These are phyloP conservation scores for Apomyelois bistriatella DNA, from an alignment of 2,888 invertebrate genomes.

Conservation along the genomic window DNA sequence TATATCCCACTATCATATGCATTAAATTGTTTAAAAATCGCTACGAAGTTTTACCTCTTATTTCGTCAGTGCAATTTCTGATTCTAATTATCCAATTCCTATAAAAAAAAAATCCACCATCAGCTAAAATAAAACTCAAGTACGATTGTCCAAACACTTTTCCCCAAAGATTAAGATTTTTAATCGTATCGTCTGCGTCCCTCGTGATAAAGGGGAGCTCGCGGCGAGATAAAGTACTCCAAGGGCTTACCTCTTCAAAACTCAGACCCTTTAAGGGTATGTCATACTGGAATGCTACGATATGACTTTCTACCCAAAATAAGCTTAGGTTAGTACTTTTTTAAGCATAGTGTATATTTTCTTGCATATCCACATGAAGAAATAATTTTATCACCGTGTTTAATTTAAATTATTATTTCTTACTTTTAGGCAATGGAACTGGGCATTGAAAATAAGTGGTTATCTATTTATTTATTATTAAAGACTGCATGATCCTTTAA, in stretches of 20 bases:
- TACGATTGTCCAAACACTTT: slow-evolving; percentile 32
- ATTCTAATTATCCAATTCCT: neutral
- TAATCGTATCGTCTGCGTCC: slow-evolving; percentile 59
- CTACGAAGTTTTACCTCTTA: too few species aligned
- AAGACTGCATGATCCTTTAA: too few species aligned
- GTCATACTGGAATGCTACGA: slow-evolving; percentile 5
- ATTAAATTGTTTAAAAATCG: too few species aligned
- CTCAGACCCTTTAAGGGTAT: slow-evolving; percentile 45
- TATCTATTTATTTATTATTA: too few species aligned
- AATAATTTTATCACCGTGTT: too few species aligned
- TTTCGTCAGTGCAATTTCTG: too few species aligned
- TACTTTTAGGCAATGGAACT: too few species aligned
- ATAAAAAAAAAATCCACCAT: neutral
- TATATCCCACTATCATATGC: too few species aligned
- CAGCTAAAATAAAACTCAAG: slow-evolving; percentile 29
- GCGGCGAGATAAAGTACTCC: slow-evolving; percentile 69
- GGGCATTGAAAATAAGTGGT: too few species aligned
- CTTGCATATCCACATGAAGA: too few species aligned
- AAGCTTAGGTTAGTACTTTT: neutral
- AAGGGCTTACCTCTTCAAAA: slow-evolving; percentile 70
- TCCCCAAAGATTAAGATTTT: slow-evolving; percentile 61
- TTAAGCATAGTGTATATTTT: neutral
- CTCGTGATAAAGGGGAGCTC: slow-evolving; percentile 54
- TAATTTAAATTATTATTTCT: too few species aligned
- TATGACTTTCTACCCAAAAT: neutral